phyloP scores from a whole-genome alignment of 2,888 invertebrate species.

The Cephus pulcher region DNA sequence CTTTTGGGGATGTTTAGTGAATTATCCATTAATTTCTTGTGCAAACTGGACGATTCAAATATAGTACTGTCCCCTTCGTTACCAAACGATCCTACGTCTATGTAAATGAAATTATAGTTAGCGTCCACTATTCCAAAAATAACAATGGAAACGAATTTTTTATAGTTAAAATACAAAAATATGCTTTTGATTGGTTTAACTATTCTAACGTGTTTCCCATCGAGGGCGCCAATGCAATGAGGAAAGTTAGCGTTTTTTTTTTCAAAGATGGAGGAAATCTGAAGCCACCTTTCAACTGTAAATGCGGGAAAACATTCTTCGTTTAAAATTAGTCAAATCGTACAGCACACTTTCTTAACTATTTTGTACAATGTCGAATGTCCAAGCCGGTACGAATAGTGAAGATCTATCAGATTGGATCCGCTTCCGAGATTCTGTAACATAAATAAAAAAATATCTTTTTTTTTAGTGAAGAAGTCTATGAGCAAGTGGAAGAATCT shows the following conservation, averaged over 20 bases:
- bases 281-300: constrained; percentile 11
- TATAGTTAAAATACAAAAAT: constrained; percentile 23
- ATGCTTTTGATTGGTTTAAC: background rate
- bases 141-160: constrained; percentile 19
- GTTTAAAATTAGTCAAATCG: constrained; percentile 10
- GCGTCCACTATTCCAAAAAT: constrained; percentile 19
- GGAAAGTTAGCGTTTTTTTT: constrained; percentile 9
- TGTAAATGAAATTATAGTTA: constrained; percentile 20
- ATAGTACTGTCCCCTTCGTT: constrained; percentile 10
- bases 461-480: background rate
- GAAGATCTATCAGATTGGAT: background rate
- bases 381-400: background rate
- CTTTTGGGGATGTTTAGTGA: constrained; percentile 8
- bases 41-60: constrained; percentile 8
- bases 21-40: constrained; percentile 5
- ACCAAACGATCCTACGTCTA: constrained; percentile 22
- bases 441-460: no score
- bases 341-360: constrained; percentile 13
- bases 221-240: constrained; percentile 26
- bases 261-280: background rate
- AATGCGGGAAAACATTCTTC: background rate
- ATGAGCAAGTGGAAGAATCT: background rate
- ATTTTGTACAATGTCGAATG: constrained; percentile 3
- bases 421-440: background rate
- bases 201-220: constrained; percentile 22